A percentile compares a stretch with the other conserved stretches of the same genome.
phyloP scores from a whole-genome alignment of 2,797 vertebrate species.

The Otolemur crassicaudatus region DNA sequence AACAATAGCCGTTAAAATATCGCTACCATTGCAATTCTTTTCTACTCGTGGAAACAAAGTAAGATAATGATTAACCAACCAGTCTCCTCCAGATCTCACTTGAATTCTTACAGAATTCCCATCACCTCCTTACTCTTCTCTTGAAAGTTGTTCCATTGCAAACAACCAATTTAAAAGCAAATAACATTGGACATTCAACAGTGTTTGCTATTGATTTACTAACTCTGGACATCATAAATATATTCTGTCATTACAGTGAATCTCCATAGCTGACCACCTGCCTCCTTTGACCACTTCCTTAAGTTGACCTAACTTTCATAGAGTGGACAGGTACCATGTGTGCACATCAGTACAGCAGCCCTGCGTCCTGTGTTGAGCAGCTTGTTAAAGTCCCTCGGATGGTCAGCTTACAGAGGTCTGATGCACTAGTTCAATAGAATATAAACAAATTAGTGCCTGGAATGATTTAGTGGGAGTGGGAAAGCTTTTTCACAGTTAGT shows the following conservation, averaged over 20 bases:
- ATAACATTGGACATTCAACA: not conserved
- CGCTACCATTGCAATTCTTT: not conserved
- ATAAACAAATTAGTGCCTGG: not conserved
- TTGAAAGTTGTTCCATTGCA: not conserved
- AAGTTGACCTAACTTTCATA: too few species aligned
- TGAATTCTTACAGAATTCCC: not conserved
- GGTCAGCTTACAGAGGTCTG: too few species aligned
- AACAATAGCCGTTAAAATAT: not conserved
- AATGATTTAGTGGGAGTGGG: not conserved
- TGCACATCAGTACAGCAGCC: too few species aligned
- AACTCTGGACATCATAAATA: not conserved
- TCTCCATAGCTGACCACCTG: too few species aligned
- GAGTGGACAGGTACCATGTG: too few species aligned
- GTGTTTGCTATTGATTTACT: not conserved
- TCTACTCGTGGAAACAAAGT: not conserved
- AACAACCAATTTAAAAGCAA: not conserved
- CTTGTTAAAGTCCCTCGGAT: too few species aligned
- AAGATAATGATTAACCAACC: not conserved
- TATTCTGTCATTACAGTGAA: not conserved
- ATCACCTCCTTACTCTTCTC: conserved; percentile 42
- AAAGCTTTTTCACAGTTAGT: conserved; percentile 17
- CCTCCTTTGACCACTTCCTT: too few species aligned
- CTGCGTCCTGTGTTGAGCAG: too few species aligned
- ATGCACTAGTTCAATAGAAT: not conserved
- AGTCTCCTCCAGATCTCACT: not conserved